Evolutionary conservation across 1,140 invertebrate species (phyloP).

Genomic region (Glomeris maerens): DNA sequence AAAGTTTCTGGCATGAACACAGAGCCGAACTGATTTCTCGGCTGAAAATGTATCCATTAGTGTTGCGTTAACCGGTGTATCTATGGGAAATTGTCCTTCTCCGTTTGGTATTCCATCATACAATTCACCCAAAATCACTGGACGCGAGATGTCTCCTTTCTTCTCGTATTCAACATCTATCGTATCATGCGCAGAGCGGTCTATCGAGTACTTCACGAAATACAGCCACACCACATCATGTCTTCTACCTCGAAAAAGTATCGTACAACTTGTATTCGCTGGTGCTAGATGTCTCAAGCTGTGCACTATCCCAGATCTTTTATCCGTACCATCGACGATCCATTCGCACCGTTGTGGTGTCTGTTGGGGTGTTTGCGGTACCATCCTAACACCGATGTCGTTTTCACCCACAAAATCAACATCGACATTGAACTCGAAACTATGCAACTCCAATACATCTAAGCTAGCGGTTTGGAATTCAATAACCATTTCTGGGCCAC

Average conservation of each 20-base stretch:
- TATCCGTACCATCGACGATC: slow-evolving; percentile 26
- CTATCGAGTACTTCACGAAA: slow-evolving; percentile 54
- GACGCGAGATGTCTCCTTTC: slow-evolving; percentile 43
- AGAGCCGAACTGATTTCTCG: slow-evolving; percentile 53
- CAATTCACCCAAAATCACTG: slow-evolving; percentile 41
- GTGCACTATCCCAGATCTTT: slow-evolving; percentile 45
- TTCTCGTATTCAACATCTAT: slow-evolving; percentile 18
- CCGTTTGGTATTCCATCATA: slow-evolving; percentile 8
- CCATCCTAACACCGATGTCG: slow-evolving; percentile 33
- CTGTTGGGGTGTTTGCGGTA: no score
- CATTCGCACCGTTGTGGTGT: slow-evolving; percentile 26
- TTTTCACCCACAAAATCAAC: slow-evolving; percentile 55
- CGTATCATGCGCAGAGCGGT: slow-evolving; percentile 17
- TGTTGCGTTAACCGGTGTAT: slow-evolving; percentile 18
- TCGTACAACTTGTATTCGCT: slow-evolving; percentile 69
- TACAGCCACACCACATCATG: slow-evolving; percentile 73
- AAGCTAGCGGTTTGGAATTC: slow-evolving; percentile 44
- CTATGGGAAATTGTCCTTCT: neutral
- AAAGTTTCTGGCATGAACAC: slow-evolving; percentile 47
- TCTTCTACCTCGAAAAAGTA: slow-evolving; percentile 59
- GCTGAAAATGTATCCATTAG: slow-evolving; percentile 53
- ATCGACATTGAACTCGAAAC: slow-evolving; percentile 67
- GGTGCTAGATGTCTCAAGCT: slow-evolving; percentile 68
- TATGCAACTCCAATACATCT: slow-evolving; percentile 47
- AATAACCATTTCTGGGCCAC: slow-evolving; percentile 66